Evolutionary conservation across 2,888 invertebrate species (phyloP), one percentile per base, ranked within the genome.

Genomic region (Seira musarum): DNA sequence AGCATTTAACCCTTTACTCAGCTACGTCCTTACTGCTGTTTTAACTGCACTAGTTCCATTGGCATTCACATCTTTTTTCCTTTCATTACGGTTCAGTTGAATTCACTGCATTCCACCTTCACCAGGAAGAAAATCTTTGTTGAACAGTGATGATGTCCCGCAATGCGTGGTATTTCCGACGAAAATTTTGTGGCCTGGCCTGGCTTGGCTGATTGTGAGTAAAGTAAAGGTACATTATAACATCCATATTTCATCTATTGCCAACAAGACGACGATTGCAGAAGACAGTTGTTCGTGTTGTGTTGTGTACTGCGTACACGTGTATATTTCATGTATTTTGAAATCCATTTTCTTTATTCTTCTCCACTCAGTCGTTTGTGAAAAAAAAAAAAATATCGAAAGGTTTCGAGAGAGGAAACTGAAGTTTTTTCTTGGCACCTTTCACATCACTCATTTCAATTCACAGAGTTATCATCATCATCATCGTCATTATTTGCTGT

Each of bases 331-430:
- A 69, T 69, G 57, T 30, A 22, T n/a, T 53, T 57, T 57, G 22
- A 73, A 73, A 65, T 73, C 73, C 66, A 65, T 73, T 73, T 73
- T 65, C 30, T 65, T 30, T 5, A 40, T 40, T 40, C 13, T 13
- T 40, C 40, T n/a, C 40, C 6, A 8, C 40, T 40, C 13, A 13
- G 40, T 40, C 13, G 6, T 6, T 40, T 13, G 13, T 40, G 40
- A 40, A 40, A 40, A 40, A 40, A 8, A 13, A 13, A 40, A 40
- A 40, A 40, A 40, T 8, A 6, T 40, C 13, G 40, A 40, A 13
- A n/a, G n/a, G n/a, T n/a, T n/a, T n/a, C n/a, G n/a, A n/a, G n/a
- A 17, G 60, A 60, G 17, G 60, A 60, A 60, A 15, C 15, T 2
- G 65, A 65, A 19, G 19, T 22, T 57, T 35, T 35, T 61, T 30